Evolutionary conservation across 2,888 invertebrate species (phyloP).

Genomic region (Chrysolina americana): DNA sequence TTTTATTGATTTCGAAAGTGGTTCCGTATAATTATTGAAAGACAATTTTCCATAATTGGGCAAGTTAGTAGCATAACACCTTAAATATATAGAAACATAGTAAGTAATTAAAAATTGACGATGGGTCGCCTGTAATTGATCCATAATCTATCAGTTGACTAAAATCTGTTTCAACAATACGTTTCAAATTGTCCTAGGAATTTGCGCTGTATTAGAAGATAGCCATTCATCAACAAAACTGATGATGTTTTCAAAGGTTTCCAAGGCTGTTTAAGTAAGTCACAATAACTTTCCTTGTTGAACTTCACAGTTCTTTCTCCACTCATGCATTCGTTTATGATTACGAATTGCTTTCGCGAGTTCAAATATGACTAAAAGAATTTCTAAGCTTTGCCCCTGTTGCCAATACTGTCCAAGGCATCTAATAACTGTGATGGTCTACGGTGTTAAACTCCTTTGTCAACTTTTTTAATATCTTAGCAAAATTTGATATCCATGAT

Average conservation of each 20-base stretch:
- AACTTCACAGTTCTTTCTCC: not conserved
- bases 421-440: not conserved
- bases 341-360: not conserved
- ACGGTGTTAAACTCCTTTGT: too few relatives aligned
- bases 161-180: too few relatives aligned
- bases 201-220: not conserved
- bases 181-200: too few relatives aligned
- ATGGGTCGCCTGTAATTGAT: not conserved
- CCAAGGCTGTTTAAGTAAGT: not conserved
- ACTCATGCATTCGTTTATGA: not conserved
- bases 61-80: not conserved
- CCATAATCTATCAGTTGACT: not conserved
- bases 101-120: not conserved
- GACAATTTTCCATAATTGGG: not conserved
- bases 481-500: too few relatives aligned
- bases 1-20: not conserved
- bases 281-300: too few relatives aligned
- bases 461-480: too few relatives aligned
- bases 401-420: not conserved
- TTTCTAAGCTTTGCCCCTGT: not conserved
- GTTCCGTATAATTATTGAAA: not conserved
- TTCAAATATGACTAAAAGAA: not conserved
- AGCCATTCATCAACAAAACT: not conserved
- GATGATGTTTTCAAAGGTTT: too few relatives aligned
- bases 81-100: not conserved